Evolutionary conservation across 2,888 invertebrate genomes (phyloP).

Genomic region (Cheilosia pagana): DNA sequence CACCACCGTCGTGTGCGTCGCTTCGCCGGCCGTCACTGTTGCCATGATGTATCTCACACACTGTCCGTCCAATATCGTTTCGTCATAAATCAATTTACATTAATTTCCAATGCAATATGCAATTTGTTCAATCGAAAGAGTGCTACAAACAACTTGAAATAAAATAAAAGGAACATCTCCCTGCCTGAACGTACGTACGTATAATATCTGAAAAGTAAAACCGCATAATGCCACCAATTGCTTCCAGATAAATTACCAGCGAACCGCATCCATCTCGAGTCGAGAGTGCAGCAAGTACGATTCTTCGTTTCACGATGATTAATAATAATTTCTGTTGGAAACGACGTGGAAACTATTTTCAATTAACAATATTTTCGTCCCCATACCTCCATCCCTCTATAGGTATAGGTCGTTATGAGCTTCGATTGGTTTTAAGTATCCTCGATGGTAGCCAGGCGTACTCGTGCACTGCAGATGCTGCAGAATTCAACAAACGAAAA

Average conservation of each 20-base stretch:
- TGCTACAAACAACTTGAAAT: constrained; percentile 69
- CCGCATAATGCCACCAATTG: constrained; percentile 70
- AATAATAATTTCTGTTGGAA: constrained; percentile 71
- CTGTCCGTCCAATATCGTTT: constrained; percentile 45
- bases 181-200: background rate
- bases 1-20: constrained; percentile 30
- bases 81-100: constrained; percentile 73
- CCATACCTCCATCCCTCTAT: background rate
- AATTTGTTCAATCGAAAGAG: constrained; percentile 71
- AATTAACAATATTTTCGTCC: constrained; percentile 61
- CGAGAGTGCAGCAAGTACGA: constrained; percentile 40
- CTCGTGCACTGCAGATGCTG: background rate
- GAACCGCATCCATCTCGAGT: constrained; percentile 61
- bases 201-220: constrained; percentile 45
- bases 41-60: constrained; percentile 36
- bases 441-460: constrained; percentile 1
- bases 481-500: constrained; percentile 45
- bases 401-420: constrained; percentile 31
- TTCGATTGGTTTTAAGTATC: constrained; percentile 56
- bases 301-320: constrained; percentile 62
- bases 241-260: constrained; percentile 67
- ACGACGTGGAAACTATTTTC: constrained; percentile 74
- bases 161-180: constrained; percentile 56
- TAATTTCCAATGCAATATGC: constrained; percentile 70
- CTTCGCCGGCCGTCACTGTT: background rate